Base-by-base conservation (phyloP, 1,140 invertebrate species). In the Homalodisca vitripennis region DNA sequence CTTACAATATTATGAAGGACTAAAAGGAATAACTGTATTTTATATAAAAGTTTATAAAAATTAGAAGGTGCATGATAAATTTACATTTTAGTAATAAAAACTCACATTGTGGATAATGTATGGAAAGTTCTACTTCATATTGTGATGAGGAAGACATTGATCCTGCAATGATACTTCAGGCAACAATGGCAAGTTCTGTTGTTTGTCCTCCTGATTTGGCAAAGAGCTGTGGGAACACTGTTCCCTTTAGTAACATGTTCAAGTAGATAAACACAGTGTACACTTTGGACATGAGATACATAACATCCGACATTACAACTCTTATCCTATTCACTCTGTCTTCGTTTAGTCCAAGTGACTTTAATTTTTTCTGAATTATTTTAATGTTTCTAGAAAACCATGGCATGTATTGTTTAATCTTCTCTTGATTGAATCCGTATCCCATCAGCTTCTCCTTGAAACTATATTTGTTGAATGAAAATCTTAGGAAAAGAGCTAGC, bases 371-470 rank as follows among this genome's bases (percentile, higher is more conserved):
- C 48, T 51, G 17, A 22, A 51, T 51, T 22, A 22, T 51, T 20
- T 51, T 22, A 20, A 51, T 51, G 22, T 51, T 51, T 51, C 22
- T 51, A 14, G 48, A 12, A 20, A 51, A 22, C 22, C 22, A 20
- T 22, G 48, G 48, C 48, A 51, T 51, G n/a, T 51, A 51, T 22
- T 10, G 3, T n/a, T 51, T 51, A n/a, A 51, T 51, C n/a, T 51
- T 51, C n/a, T 51, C 48, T 20, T 51, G 48, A 20, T 51, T 51
- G 48, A 51, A 51, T 3, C 6, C 48, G n/a, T 20, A 51, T 51
- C 3, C 48, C 22, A 20, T 51, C 3, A 51, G 48, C 22, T 51
- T 51, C n/a, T 51, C 3, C n/a, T 20, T 3, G 22, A 51, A 51
- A 20, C 48, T 51, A 3, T 20, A 12, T 22, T 51, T 51, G 48